Base-by-base conservation (phyloP, 2,113 vertebrate species). In the Lophochroa leadbeateri region DNA sequence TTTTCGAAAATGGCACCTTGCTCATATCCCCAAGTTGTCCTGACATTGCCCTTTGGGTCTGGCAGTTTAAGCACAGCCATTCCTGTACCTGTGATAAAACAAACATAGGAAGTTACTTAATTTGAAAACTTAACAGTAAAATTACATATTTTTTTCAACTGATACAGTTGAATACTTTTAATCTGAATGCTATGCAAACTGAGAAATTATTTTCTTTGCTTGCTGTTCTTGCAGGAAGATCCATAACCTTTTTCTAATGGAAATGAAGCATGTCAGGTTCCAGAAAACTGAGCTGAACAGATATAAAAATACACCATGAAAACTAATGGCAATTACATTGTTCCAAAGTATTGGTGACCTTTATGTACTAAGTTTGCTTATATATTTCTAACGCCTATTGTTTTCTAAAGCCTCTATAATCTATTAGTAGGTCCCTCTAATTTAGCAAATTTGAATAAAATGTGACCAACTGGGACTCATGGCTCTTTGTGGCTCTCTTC, bases 11-110 rank as follows among this genome's bases (percentile, higher is more conserved):
- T 47, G 97, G 84, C 76, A 97, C 90, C 97, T 98, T 98, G 79
- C 97, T 98, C 82, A 98, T 95, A 74, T 99, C 98, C 86, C 98
- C 99, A 80, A 99, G 97, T 41, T 99, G 98, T 97, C 98, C 99
- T 78, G 97, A 97, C 85, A 99, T 95, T 57, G 99, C 99, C 97
- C 99, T 99, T 94, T 99, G 98, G 76, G 99, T 99, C 96, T 99
- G 99, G 95, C 99, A 99, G 92, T 98, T 99, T 97, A 99, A 98
- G 96, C 99, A 99, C 65, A 99, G 98, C 99, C 99, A 99, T 98
- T 99, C 99, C 95, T 98, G 97, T 50, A 98, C 98, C 99, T 99
- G 97, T 27, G 94, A 96, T 12, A 88, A 37, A 97, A 97, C 9
- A 96, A 96, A 96, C 2, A 63, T 5, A 92, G 20, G 9, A 75